Conservation (phyloP, 2,888 invertebrate species). For the Dynastes maya region DNA sequence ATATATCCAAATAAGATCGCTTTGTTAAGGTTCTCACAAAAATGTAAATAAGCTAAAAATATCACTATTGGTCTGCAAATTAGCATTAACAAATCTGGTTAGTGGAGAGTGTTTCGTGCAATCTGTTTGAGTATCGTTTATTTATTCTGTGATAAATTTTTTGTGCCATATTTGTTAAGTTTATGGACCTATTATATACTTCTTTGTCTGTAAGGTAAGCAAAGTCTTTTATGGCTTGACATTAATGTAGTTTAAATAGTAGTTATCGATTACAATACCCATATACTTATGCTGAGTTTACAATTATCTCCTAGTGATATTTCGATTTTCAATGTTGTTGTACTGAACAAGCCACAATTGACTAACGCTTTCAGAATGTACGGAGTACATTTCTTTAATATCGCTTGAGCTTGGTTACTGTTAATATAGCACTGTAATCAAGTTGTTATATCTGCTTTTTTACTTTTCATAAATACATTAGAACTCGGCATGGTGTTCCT, state of each 20-base stretch:
- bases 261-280: conserved; percentile 15
- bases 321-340: conserved; percentile 23
- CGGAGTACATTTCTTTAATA: conserved; percentile 1
- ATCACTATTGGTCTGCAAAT: no score
- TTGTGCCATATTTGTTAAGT: conserved; percentile 28
- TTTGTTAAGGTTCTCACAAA: no score
- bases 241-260: conserved; percentile 24
- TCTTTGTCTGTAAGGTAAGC: conserved; percentile 56
- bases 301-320: conserved; percentile 14
- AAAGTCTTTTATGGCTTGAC: conserved; percentile 55
- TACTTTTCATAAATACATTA: neutral
- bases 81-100: no score
- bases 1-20: no score
- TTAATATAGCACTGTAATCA: conserved; percentile 9
- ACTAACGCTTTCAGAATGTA: conserved; percentile 38
- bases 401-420: conserved; percentile 27
- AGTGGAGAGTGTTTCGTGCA: no score
- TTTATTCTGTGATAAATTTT: conserved; percentile 35
- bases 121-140: neutral
- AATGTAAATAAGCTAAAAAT: no score
- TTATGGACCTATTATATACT: conserved; percentile 25
- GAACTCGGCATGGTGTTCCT: conserved; percentile 4
- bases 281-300: neutral
- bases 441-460: neutral
- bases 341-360: conserved; percentile 45